Percentiles rank a stretch among this genome's conserved stretches.
These are phyloP conservation scores for Periophthalmodon schlosseri DNA, from an alignment of 2,113 vertebrate species.

Conservation along the genomic window DNA sequence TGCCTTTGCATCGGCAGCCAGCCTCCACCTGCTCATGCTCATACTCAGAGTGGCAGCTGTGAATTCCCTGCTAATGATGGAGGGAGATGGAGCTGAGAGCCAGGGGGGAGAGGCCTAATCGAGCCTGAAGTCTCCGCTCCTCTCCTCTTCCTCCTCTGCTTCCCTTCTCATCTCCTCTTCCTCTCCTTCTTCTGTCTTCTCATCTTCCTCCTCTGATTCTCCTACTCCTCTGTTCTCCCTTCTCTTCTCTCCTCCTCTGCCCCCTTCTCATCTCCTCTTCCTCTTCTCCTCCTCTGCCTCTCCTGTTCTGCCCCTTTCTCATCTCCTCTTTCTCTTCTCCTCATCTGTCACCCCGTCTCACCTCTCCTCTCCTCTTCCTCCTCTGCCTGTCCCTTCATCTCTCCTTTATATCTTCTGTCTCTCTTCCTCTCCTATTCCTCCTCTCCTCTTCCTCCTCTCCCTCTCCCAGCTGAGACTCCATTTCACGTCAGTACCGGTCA, in stretches of 20 bases:
- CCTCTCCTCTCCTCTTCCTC: background rate
- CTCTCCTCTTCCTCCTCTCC: slow-evolving; percentile 45
- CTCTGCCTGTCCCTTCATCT: slow-evolving; percentile 6
- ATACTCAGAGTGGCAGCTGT: slow-evolving; percentile 59
- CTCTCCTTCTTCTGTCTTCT: too few relatives aligned
- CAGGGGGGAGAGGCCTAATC: slow-evolving; percentile 56
- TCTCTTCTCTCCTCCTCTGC: too few relatives aligned
- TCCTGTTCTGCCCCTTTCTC: too few relatives aligned
- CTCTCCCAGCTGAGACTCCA: slow-evolving; percentile 69
- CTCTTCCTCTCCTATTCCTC: too few relatives aligned
- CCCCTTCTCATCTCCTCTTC: too few relatives aligned
- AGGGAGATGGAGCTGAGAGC: slow-evolving; percentile 47
- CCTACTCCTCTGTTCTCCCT: too few relatives aligned
- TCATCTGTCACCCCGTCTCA: too few relatives aligned
- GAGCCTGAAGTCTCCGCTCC: slow-evolving; percentile 59
- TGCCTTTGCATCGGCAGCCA: background rate
- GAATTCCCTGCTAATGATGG: slow-evolving; percentile 54
- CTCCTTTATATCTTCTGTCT: too few relatives aligned
- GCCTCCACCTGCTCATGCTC: slow-evolving; percentile 52
- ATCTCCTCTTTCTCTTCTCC: too few relatives aligned
- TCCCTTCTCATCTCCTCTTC: too few relatives aligned
- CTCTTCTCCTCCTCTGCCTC: too few relatives aligned
- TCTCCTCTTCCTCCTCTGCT: slow-evolving; percentile 13
- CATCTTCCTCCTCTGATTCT: too few relatives aligned
- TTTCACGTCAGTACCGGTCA: slow-evolving; percentile 58